These are phyloP conservation scores for Zeugodacus cucurbitae DNA, from an alignment of 1,140 invertebrate genomes.

Conservation along the genomic window DNA sequence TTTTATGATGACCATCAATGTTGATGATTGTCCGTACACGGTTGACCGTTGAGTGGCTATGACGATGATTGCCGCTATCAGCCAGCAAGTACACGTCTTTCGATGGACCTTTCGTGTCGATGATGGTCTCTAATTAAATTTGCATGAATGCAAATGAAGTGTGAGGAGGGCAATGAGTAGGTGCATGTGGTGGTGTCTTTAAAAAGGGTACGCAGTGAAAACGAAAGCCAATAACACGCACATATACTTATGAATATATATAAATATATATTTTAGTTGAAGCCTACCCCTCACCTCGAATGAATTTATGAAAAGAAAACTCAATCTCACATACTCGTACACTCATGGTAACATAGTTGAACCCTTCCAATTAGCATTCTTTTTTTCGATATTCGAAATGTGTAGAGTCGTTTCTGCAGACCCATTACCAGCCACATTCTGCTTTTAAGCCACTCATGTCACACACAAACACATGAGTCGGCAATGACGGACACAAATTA, in stretches of 20 bases:
- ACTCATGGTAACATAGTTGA: background rate
- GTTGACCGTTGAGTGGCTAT: background rate
- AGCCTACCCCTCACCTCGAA: too few relatives aligned
- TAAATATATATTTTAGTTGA: too few relatives aligned
- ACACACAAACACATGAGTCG: background rate
- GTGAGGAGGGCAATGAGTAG: background rate
- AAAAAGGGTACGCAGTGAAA: background rate
- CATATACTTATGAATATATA: too few relatives aligned
- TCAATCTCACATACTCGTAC: too few relatives aligned
- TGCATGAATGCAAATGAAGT: background rate
- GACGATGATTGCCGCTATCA: background rate
- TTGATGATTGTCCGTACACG: background rate
- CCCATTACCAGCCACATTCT: background rate
- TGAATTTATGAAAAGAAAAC: too few relatives aligned
- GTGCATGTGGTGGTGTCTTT: background rate
- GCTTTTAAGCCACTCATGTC: background rate
- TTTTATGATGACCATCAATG: background rate
- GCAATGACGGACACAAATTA: background rate
- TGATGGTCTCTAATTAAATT: slow-evolving; percentile 17
- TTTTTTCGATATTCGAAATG: background rate
- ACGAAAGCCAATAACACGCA: background rate
- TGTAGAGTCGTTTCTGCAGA: background rate
- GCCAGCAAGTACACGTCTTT: background rate
- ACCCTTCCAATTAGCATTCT: background rate
- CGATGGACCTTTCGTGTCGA: too few relatives aligned